These are phyloP conservation scores for Agelastica alni DNA, from an alignment of 2,888 invertebrate species.

Conservation along the genomic window DNA sequence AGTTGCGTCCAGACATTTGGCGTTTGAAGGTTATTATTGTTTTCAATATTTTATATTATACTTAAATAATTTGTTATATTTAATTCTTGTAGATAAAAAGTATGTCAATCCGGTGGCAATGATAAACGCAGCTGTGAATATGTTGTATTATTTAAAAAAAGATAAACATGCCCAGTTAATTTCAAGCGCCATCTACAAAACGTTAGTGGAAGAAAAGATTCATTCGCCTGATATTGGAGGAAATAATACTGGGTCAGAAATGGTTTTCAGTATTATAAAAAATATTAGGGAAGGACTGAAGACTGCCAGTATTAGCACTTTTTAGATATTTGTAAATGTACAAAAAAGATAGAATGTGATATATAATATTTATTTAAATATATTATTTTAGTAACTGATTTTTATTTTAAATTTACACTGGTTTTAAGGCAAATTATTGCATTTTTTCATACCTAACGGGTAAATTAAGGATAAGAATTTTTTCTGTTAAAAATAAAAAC, in stretches of 20 bases:
- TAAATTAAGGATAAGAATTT: no score
- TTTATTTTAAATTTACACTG: no score
- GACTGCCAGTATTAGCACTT: background rate
- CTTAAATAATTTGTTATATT: no score
- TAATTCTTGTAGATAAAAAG: slow-evolving; percentile 94
- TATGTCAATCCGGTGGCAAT: slow-evolving; percentile 95
- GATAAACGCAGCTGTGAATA: slow-evolving; percentile 73
- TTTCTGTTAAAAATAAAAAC: no score
- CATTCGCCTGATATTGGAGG: slow-evolving; percentile 45
- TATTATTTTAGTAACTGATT: no score
- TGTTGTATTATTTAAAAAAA: slow-evolving; percentile 40
- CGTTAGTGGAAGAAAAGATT: slow-evolving; percentile 39
- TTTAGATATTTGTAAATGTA: background rate
- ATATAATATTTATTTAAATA: no score
- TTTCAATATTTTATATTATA: no score
- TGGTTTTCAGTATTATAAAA: slow-evolving; percentile 36
- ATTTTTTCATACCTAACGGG: no score
- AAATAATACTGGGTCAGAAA: slow-evolving; percentile 36
- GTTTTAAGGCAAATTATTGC: no score
- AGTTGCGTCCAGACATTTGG: slow-evolving; percentile 41
- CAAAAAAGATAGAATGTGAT: no score
- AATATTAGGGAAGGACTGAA: slow-evolving; percentile 25
- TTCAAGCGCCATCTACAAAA: slow-evolving; percentile 38
- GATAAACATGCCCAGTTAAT: slow-evolving; percentile 38
- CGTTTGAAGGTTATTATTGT: slow-evolving; percentile 31